These are phyloP conservation scores for Stenotaenia linearis DNA, from an alignment of 2,888 invertebrate genomes.

Conservation along the genomic window DNA sequence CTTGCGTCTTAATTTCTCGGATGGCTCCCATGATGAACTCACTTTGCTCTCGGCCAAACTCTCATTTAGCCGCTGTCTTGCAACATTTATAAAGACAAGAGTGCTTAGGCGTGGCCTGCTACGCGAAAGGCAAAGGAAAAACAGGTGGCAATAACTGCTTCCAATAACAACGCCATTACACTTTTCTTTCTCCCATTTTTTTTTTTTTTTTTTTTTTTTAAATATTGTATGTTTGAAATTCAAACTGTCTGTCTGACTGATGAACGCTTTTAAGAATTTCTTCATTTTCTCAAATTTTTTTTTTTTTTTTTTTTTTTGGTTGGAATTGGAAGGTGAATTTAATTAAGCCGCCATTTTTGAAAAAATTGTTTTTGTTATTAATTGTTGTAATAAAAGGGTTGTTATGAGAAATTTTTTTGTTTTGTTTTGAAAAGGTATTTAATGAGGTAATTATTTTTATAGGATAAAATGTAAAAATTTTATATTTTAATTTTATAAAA, in stretches of 20 bases:
- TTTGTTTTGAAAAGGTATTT: no score
- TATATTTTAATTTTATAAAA: no score
- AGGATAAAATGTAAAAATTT: no score
- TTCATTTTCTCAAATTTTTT: no score
- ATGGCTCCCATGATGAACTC: constrained; percentile 26
- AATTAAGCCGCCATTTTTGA: no score
- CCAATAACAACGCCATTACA: constrained; percentile 13
- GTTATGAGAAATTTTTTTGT: no score
- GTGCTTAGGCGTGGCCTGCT: constrained; percentile 23
- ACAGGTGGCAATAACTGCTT: constrained; percentile 26
- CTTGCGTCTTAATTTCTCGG: constrained; percentile 12
- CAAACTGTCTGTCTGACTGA: not conserved
- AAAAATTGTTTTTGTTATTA: no score
- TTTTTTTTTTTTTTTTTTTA: not conserved
- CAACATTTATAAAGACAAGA: constrained; percentile 23
- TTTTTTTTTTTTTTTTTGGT: no score
- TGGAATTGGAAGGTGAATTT: no score
- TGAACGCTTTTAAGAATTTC: not conserved
- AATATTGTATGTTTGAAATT: not conserved
- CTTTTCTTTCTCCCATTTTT: not conserved
- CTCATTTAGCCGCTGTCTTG: constrained; percentile 26
- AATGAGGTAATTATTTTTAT: no score
- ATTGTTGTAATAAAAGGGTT: no score
- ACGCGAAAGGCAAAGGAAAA: not conserved
- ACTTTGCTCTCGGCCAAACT: constrained; percentile 26